Percentiles rank a stretch among this genome's conserved stretches.
phyloP scores from a whole-genome alignment of 2,113 vertebrate genomes.

The Mohoua ochrocephala region DNA sequence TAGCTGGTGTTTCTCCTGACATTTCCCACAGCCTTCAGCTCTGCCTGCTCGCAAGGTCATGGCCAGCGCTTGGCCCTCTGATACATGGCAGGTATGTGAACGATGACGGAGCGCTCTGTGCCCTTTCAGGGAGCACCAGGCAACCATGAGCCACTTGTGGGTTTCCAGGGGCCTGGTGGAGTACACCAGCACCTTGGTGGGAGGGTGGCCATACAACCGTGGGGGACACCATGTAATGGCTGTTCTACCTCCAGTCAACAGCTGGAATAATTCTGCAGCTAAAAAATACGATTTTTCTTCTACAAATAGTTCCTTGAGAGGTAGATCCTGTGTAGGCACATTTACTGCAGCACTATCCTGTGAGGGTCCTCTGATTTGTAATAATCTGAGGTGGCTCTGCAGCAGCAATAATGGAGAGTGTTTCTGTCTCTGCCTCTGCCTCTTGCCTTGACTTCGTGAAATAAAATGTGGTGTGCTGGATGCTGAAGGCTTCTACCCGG shows the following conservation, averaged over 20 bases:
- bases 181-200: rapidly evolving
- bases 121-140: neutral
- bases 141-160: neutral
- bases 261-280: neutral
- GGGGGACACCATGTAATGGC: rapidly evolving
- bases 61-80: neutral
- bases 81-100: neutral
- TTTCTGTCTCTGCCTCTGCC: neutral
- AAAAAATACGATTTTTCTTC: neutral
- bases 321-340: neutral
- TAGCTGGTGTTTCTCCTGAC: neutral
- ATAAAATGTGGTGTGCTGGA: neutral
- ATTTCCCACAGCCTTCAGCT: neutral
- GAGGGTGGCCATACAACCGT: neutral
- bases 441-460: neutral
- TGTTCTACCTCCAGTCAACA: neutral
- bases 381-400: neutral
- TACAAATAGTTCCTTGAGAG: neutral
- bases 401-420: neutral
- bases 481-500: neutral
- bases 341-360: neutral
- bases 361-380: neutral
- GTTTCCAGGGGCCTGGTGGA: neutral
- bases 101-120: neutral
- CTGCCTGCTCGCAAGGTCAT: neutral